Evolutionary conservation across 2,113 vertebrate genomes (phyloP).

Genomic region (Rhinichthys klamathensis): DNA sequence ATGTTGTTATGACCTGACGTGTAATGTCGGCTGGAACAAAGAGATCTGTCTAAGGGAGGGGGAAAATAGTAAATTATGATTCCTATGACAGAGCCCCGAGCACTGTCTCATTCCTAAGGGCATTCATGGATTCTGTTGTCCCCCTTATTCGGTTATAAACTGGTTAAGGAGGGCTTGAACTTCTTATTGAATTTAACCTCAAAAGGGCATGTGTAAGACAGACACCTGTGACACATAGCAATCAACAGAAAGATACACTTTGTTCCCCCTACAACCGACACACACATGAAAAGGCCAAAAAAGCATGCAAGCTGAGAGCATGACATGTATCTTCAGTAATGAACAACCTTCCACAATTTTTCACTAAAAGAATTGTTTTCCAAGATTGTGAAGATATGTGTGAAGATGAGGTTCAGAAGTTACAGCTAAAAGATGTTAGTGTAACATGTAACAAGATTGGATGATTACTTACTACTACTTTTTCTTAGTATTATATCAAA

Average conservation of each 20-base stretch:
- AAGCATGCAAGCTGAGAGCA: not conserved
- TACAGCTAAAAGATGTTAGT: not conserved
- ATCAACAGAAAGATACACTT: not conserved
- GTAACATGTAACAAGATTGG: not conserved
- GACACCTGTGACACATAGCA: constrained; percentile 15
- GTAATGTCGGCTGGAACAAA: constrained; percentile 46
- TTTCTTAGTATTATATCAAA: not conserved
- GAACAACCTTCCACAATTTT: not conserved
- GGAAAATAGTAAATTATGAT: constrained; percentile 43
- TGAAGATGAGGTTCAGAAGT: not conserved
- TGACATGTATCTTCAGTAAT: not conserved
- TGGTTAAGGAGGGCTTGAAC: constrained; percentile 47
- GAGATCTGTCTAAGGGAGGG: constrained; percentile 50
- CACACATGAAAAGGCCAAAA: constrained; percentile 4
- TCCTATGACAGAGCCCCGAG: constrained; percentile 28
- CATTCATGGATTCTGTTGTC: constrained; percentile 51
- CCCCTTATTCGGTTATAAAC: constrained; percentile 51
- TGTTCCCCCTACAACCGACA: not conserved
- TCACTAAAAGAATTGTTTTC: not conserved
- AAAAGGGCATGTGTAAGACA: constrained; percentile 39
- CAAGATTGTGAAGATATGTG: not conserved
- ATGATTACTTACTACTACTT: not conserved
- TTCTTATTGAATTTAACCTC: constrained; percentile 47
- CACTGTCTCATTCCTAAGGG: constrained; percentile 49
- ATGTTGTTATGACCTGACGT: constrained; percentile 51